Base-by-base conservation (phyloP, 2,888 invertebrate genomes). In the Macrosiphum euphorbiae region DNA sequence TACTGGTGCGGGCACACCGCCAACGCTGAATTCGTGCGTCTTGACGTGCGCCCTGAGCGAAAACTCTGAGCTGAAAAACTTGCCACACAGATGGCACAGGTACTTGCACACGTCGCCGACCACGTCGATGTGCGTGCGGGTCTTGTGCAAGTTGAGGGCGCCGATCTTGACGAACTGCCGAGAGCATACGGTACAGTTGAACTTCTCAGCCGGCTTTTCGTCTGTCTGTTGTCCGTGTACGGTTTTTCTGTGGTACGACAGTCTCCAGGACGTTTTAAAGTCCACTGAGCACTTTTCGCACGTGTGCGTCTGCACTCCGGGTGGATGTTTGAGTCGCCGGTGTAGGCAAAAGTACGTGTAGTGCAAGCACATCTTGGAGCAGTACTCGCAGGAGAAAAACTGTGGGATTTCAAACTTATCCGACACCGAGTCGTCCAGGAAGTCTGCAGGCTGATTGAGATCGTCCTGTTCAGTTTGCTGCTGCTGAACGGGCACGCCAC, bases 261-360 rank as follows among this genome's bases (percentile, higher is more conserved):
- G 86, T 26, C 50, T 86, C 94, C 94, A 94, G 8, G 94, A 94
- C n/a, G 94, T 90, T 13, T 94, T 90, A 16, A 94, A 91, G 1
- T 94, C 88, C 52, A 84, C 10, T 0, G 41, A 41, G 50, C 94
- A 93, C 28, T n/a, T 88, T 67, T 91, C 88, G 26, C 91, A 94
- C 24, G 24, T 61, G 41, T 90, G 44, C 50, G 93, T 47, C 44
- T 92, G 93, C n/a, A 50, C 93, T 1, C 50, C 91, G 1, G 86
- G 91, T 10, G 94, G 89, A 50, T 94, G 94, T 35, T 94, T 95
- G 88, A 94, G 94, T 78, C 94, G 95, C 93, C 94, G 85, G 90
- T 95, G 95, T 26, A 95, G 93, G 55, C 94, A 94, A 28, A 95
- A 94, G 86, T 95, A 95, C n/a, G 95, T 95, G 92, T 95, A 95